Evolutionary conservation across 2,888 invertebrate species (phyloP).

Genomic region (Monoplex corrugatus): DNA sequence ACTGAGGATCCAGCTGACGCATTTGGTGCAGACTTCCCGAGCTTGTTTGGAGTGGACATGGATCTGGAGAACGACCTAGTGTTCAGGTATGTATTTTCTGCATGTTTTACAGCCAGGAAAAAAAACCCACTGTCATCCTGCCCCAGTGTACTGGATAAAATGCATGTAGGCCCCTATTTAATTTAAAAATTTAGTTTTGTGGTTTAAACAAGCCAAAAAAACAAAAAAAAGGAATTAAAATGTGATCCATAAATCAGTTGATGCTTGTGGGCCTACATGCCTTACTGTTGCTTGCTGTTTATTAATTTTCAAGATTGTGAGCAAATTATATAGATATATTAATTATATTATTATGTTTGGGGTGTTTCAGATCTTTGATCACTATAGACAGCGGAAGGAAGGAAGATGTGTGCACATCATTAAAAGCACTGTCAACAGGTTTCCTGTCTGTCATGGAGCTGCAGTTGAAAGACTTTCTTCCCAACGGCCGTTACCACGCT

Average conservation of each 20-base stretch:
- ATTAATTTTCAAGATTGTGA: too few species aligned
- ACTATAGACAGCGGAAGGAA: not conserved
- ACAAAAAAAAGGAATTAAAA: not conserved
- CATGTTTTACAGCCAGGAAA: not conserved
- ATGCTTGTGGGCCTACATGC: too few species aligned
- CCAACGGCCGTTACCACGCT: not conserved
- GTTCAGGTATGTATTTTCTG: not conserved
- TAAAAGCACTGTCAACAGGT: not conserved
- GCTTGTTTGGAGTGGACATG: constrained; percentile 24
- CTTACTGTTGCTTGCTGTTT: too few species aligned
- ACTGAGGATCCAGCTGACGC: constrained; percentile 10
- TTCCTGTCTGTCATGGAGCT: not conserved
- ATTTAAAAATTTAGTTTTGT: too few species aligned
- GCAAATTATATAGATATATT: too few species aligned
- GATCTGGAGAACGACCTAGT: not conserved
- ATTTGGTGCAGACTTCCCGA: not conserved
- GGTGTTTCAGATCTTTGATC: not conserved
- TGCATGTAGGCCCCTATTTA: too few species aligned
- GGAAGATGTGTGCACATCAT: not conserved
- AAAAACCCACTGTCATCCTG: not conserved
- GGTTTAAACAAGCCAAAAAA: too few species aligned
- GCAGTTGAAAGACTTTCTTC: constrained; percentile 9
- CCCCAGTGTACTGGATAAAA: too few species aligned
- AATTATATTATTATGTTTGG: not conserved
- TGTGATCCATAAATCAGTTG: not conserved